These are phyloP conservation scores for Antheraea pernyi DNA, from an alignment of 1,140 invertebrate species.

Conservation along the genomic window DNA sequence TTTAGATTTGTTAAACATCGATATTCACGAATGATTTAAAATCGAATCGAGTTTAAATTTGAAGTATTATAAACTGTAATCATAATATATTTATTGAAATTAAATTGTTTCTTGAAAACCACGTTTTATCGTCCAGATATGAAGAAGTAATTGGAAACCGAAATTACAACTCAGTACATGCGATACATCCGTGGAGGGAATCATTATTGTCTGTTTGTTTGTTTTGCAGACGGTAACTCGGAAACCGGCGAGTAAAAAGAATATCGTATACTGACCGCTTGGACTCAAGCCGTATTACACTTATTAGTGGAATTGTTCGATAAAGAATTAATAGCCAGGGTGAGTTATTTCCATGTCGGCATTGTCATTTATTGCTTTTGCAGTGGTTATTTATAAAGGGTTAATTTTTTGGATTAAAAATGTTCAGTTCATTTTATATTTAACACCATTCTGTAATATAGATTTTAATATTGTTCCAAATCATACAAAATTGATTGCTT, in stretches of 20 bases:
- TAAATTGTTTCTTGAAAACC: background rate
- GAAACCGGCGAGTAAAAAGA: constrained; percentile 42
- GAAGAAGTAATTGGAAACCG: background rate
- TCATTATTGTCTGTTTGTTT: constrained; percentile 47
- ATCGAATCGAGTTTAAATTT: too few relatives aligned
- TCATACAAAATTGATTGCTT: too few relatives aligned
- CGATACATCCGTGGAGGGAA: constrained; percentile 18
- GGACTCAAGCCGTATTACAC: constrained; percentile 30
- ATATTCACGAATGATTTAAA: too few relatives aligned
- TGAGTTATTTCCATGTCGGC: background rate
- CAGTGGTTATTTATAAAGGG: background rate
- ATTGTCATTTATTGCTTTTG: background rate
- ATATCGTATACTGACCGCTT: constrained; percentile 19
- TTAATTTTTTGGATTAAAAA: too few relatives aligned
- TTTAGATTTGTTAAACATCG: too few relatives aligned
- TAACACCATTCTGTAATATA: too few relatives aligned
- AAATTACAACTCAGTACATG: constrained; percentile 10
- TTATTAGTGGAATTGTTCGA: constrained; percentile 28
- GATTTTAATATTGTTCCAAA: too few relatives aligned
- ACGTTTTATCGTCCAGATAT: background rate
- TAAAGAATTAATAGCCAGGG: constrained; percentile 25
- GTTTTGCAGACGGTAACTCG: constrained; percentile 39
- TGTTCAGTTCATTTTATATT: too few relatives aligned
- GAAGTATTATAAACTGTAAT: too few relatives aligned
- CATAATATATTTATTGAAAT: too few relatives aligned